Conservation (phyloP, 2,888 invertebrate genomes). For the Ectobius pallidus region DNA sequence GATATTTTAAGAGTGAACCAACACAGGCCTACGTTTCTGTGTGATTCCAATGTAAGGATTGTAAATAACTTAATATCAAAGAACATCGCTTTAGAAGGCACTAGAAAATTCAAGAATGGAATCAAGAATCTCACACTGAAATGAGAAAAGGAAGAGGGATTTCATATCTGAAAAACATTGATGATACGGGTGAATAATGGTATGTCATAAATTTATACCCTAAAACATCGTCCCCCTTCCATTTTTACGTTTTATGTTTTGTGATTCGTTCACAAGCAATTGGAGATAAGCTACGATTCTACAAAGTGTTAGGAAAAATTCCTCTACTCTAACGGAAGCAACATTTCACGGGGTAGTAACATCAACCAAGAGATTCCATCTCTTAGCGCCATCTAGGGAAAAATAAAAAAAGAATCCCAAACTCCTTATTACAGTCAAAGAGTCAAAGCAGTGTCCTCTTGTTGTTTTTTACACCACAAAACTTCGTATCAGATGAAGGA, state of each 20-base stretch:
- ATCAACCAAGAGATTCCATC: background rate
- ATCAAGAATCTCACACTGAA: background rate
- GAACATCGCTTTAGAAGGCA: too few relatives aligned
- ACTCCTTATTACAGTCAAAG: constrained; percentile 6
- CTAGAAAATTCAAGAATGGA: too few relatives aligned
- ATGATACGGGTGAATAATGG: constrained; percentile 1
- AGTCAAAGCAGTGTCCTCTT: constrained; percentile 11
- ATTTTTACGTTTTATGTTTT: constrained; percentile 20
- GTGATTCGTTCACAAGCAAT: constrained; percentile 28
- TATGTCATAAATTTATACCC: constrained; percentile 6
- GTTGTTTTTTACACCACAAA: constrained; percentile 10
- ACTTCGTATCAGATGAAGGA: constrained; percentile 14
- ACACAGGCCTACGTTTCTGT: too few relatives aligned
- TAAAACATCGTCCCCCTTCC: too few relatives aligned
- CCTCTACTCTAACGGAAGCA: background rate
- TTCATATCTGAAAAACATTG: background rate
- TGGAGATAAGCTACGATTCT: constrained; percentile 21
- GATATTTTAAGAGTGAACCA: too few relatives aligned
- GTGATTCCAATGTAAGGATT: too few relatives aligned
- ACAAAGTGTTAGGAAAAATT: constrained; percentile 10
- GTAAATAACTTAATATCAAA: too few relatives aligned
- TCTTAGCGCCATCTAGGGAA: constrained; percentile 13
- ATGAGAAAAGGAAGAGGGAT: background rate
- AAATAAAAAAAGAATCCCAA: background rate
- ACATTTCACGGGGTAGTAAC: background rate